Base-by-base conservation (phyloP, 2,113 vertebrate species). In the Heteronetta atricapilla region DNA sequence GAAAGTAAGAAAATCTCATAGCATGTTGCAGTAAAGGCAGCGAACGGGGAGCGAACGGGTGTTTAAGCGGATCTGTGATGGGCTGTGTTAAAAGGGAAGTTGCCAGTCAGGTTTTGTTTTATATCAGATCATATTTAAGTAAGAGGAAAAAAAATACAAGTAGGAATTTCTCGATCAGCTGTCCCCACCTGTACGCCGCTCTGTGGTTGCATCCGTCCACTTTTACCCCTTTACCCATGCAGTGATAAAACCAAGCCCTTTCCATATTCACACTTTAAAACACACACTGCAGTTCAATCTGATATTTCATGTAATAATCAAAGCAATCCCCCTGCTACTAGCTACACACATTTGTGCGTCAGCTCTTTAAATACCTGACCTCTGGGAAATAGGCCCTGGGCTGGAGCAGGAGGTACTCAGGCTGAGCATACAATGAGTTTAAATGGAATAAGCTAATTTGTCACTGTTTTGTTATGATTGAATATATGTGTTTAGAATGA, bases 401-500 rank as follows among this genome's bases (percentile, higher is more conserved):
- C 48, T 93, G 90, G 90, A 95, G 91, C 82, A 82, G 80, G 93
- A 88, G 82, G 63, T 85, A 33, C 82, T 91, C 85, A 44, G 86
- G 53, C 90, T 95, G 89, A 96, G 93, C 85, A 13, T 86, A 93
- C 80, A 95, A 87, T 82, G 86, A 86, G 88, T 94, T 96, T 95
- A 96, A 95, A 96, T 83, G 91, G 90, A 93, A 96, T 96, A 96
- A 95, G 89, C 95, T 94, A 94, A 97, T 96, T 96, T 97, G 94
- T 96, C 91, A 92, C 74, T 93, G 88, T 91, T 97, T 97, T 90
- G 86, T 93, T 96, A 88, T 97, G 96, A 98, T 81, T 96, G 94
- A 97, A 96, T 86, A 44, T 81, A 59, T 96, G 91, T 97, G 90
- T 97, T 98, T 97, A 97, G 89, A 96, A 97, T 94, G 86, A 96